These are phyloP conservation scores for Dicranocentrus wangi DNA, from an alignment of 2,888 invertebrate genomes.

Conservation along the genomic window DNA sequence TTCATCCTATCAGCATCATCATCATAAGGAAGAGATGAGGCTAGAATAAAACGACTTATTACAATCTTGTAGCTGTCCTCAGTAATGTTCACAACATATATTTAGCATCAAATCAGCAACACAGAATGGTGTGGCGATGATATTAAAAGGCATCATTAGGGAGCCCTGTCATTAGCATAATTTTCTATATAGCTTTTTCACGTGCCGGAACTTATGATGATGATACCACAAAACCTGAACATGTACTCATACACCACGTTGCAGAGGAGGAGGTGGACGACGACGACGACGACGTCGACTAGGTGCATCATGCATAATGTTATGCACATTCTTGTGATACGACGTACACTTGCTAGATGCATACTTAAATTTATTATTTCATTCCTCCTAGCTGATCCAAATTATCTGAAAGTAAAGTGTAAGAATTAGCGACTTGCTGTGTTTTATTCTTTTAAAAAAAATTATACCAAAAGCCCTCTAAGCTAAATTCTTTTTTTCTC, in stretches of 20 bases:
- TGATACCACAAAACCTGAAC: neutral
- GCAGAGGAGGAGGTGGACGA: too few species aligned
- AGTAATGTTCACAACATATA: slow-evolving; percentile 44
- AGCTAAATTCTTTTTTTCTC: slow-evolving; percentile 49
- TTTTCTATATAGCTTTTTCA: slow-evolving; percentile 61
- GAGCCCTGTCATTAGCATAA: slow-evolving; percentile 63
- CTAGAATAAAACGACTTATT: slow-evolving; percentile 15
- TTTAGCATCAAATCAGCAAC: slow-evolving; percentile 49
- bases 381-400: slow-evolving; percentile 61
- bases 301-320: neutral
- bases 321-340: too few species aligned
- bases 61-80: slow-evolving; percentile 40
- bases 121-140: slow-evolving; percentile 51
- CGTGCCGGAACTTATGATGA: slow-evolving; percentile 62
- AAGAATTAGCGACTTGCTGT: slow-evolving; percentile 60
- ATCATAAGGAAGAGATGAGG: slow-evolving; percentile 26
- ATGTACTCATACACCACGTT: slow-evolving; percentile 4
- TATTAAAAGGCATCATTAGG: slow-evolving; percentile 65
- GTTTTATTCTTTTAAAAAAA: slow-evolving; percentile 57
- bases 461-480: slow-evolving; percentile 45
- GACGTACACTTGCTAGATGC: neutral
- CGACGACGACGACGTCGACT: too few species aligned
- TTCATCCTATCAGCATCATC: neutral
- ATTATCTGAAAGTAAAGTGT: slow-evolving; percentile 64
- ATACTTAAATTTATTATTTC: slow-evolving; percentile 59